Base-by-base conservation (phyloP, 1,140 invertebrate genomes). In the Pygmarrhopalites habei region DNA sequence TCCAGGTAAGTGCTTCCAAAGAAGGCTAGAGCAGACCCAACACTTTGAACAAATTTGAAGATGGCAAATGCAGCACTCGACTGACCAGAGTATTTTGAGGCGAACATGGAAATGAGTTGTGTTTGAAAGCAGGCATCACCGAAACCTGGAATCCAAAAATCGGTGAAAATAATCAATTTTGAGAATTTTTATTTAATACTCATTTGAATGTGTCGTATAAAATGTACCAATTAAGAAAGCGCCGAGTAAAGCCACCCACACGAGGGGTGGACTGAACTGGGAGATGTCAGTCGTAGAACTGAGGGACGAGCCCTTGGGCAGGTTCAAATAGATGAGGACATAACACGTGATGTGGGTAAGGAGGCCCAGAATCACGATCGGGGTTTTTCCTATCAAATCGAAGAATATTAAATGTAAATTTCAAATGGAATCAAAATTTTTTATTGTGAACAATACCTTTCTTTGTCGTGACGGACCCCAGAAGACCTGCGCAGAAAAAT, bases 381-480 rank as follows among this genome's bases (percentile, higher is more conserved):
- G 69, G 55, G 57, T 71, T 46, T 60, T 39, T 26, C n/a, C n/a
- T n/a, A n/a, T n/a, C n/a, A n/a, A n/a, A n/a, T n/a, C n/a, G n/a
- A n/a, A n/a, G n/a, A n/a, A n/a, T n/a, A n/a, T n/a, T n/a, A n/a
- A n/a, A n/a, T n/a, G n/a, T n/a, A n/a, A n/a, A n/a, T n/a, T n/a
- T n/a, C n/a, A n/a, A n/a, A n/a, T n/a, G n/a, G n/a, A n/a, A n/a
- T n/a, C n/a, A n/a, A n/a, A n/a, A n/a, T n/a, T n/a, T n/a, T n/a
- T n/a, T n/a, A n/a, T n/a, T n/a, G n/a, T n/a, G n/a, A n/a, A n/a
- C n/a, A n/a, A n/a, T n/a, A n/a, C 69, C 69, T 62, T 62, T 68
- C 29, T 68, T 71, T 7, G 69, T 85, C 10, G 89, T 92, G 72
- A 87, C 92, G 49, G 85, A 84, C 0, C 92, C 92, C 12, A 97